Percentiles rank a stretch among this genome's conserved stretches.
Evolutionary conservation across 37 sponge, comb jelly and placozoan species (phyloP).

Genomic region (Chondrilla cf. caribensis): DNA sequence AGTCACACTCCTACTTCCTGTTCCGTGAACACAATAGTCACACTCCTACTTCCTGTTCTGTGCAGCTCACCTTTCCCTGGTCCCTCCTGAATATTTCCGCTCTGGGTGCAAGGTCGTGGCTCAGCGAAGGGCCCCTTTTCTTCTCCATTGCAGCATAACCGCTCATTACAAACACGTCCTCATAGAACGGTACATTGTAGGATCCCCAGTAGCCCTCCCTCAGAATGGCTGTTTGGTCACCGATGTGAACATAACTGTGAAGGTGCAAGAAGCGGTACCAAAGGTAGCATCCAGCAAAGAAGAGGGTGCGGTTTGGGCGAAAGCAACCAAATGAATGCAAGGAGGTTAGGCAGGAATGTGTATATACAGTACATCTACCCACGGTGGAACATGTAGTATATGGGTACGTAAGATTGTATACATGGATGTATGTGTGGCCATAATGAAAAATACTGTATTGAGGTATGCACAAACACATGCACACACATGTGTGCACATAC

Average conservation of each 20-base stretch:
- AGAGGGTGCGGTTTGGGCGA: neutral
- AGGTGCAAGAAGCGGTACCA: neutral
- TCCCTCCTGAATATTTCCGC: constrained; percentile 72
- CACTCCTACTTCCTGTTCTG: too few relatives aligned
- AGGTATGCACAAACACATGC: too few relatives aligned
- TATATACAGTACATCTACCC: neutral
- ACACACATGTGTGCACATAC: too few relatives aligned
- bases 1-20: too few relatives aligned
- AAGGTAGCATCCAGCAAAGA: neutral
- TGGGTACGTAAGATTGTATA: too few relatives aligned
- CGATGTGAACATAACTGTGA: constrained; percentile 40
- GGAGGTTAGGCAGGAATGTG: too few relatives aligned
- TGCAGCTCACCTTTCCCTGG: constrained; percentile 46
- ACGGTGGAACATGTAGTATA: too few relatives aligned
- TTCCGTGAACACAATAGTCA: too few relatives aligned
- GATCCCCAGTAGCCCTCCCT: constrained; percentile 70
- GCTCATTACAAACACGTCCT: constrained; percentile 39
- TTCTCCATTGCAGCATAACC: constrained; percentile 45
- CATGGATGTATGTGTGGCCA: too few relatives aligned
- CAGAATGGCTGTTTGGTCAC: constrained; percentile 53
- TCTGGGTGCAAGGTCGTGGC: constrained; percentile 50
- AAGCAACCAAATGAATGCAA: too few relatives aligned
- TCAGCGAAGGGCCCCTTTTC: constrained; percentile 29
- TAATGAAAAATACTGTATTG: too few relatives aligned
- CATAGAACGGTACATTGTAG: constrained; percentile 76